Base-by-base conservation (phyloP, 2,888 invertebrate species). In the Cepaea hortensis region DNA sequence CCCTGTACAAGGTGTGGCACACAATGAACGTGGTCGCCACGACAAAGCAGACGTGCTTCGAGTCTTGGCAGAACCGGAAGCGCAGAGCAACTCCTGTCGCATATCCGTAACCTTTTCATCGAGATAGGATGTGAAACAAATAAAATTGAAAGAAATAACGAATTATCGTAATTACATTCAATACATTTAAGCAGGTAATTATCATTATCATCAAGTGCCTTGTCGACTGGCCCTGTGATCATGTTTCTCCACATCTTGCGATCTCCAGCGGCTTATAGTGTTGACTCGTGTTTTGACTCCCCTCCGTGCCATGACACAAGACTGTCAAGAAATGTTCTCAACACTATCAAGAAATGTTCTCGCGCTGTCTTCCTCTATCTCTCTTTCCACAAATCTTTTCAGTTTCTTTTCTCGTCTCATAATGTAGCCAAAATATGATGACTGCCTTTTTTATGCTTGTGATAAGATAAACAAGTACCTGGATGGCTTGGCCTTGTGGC, bases 21-120 rank as follows among this genome's bases (percentile, higher is more conserved):
- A 35, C 15, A 35, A 79, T 35, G 23, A 35, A 79, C 15, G 79
- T 79, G 35, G 79, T 62, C 5, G 79, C 79, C 6, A 18, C 62
- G 15, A 79, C 79, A 46, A 62, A 79, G 13, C 79, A 79, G 35
- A 35, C 79, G 15, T 79, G 4, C 18, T 62, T 62, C 62, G 62
- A 15, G 23, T 79, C 79, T 79, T 62, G 62, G 18, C 79, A 79
- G 79, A 79, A 79, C 13, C 79, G 61, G 46, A 35, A 79, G 35
- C 79, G 79, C 13, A 79, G 79, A 2, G 79, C 79, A 18, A 79
- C 62, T 79, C 79, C 79, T 5, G 20, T 35, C 0, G 79, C 79
- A 46, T 79, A 79, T 5, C 79, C 79, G 70, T 72, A 81, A 11
- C 72, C 70, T 81, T 20, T 9, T 35, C 11, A 50, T 35, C 9